Evolutionary conservation across 1,140 invertebrate species (phyloP), one percentile per base, ranked within the genome.

Genomic region (Penaeus japonicus): DNA sequence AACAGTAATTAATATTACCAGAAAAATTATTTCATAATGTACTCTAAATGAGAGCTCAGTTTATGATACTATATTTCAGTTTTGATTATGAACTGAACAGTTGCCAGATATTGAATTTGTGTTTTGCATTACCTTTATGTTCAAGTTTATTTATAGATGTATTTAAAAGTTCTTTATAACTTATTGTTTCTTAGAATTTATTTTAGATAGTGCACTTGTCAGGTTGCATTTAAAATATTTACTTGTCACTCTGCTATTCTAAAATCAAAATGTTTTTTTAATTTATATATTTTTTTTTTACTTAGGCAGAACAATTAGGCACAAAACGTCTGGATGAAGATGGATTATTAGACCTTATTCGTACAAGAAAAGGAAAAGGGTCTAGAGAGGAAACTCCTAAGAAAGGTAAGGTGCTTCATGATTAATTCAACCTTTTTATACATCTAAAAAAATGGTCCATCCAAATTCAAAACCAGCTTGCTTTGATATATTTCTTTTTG

Each of bases 301-400:
- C 90, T 39, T 90, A 94, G 93, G 96, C 96, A 4, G 92, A 94
- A 91, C 94, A 94, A 91, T 93, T 96, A 27, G 94, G 94, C 20
- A 95, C 96, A 17, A 95, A 94, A 91, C 94, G 95, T 89, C 93
- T 98, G 65, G 94, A 94, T 91, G 97, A 98, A 93, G 96, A 98
- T 93, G 96, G 95, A 32, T 94, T 98, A 10, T 93, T 98, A 20
- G 94, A 97, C 91, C 92, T 98, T 91, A 96, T 98, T 85, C 93
- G 94, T 53, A 94, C 94, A 10, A 84, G 90, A 77, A 92, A 93
- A n/a, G 92, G 92, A 0, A 79, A 90, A 39, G 59, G 53, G 53
- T n/a, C 32, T 22, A 87, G 57, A 20, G 78, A 82, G 35, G 47
- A 30, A 15, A 22, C 83, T 59, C 22, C 35, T 22, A 73, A 24